Evolutionary conservation across 2,113 vertebrate genomes (phyloP).

Genomic region (Bombycilla garrulus): DNA sequence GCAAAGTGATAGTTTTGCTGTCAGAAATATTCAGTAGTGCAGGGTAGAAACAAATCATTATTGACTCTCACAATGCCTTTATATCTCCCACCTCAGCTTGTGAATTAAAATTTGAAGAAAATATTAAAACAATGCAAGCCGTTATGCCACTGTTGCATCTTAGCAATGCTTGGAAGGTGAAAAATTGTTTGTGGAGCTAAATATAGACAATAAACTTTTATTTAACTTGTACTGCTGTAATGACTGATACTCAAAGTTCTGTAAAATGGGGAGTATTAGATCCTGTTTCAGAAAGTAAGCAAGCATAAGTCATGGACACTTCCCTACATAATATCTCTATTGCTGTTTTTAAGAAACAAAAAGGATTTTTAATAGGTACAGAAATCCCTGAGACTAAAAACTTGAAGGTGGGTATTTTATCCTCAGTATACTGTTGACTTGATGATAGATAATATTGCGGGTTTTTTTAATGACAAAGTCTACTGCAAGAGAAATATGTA

Average conservation of each 20-base stretch:
- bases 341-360: background rate
- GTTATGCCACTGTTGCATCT: background rate
- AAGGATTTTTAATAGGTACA: background rate
- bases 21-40: background rate
- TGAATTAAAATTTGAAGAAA: background rate
- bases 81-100: background rate
- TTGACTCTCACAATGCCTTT: background rate
- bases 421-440: background rate
- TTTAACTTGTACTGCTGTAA: background rate
- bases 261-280: background rate
- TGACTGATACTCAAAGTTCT: background rate
- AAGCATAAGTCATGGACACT: background rate
- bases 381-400: background rate
- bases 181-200: background rate
- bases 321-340: background rate
- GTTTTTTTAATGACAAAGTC: background rate
- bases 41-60: background rate
- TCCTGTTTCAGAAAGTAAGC: background rate
- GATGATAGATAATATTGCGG: background rate
- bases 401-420: background rate
- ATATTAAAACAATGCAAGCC: background rate
- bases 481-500: background rate
- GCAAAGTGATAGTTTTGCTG: background rate
- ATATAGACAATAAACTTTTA: background rate
- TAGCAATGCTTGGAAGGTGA: background rate